Evolutionary conservation across 2,797 vertebrate genomes (phyloP).

Genomic region (Vireo griseus): DNA sequence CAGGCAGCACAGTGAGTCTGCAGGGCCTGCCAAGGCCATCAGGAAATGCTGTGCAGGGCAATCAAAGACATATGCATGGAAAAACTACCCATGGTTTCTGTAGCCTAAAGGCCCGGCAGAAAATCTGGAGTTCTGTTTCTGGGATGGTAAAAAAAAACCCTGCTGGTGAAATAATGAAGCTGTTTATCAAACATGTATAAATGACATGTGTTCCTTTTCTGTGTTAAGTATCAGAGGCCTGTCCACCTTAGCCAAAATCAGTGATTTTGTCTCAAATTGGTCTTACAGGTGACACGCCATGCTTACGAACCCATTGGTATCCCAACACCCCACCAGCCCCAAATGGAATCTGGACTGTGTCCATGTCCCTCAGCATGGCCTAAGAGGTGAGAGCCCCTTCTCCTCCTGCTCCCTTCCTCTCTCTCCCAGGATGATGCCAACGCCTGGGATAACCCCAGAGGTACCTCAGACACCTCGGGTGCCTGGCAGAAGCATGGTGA

Average conservation of each 20-base stretch:
- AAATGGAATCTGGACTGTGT: background rate
- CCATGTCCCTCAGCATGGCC: background rate
- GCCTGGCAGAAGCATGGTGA: background rate
- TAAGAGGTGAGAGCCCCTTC: background rate
- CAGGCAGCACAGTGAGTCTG: background rate
- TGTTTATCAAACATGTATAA: background rate
- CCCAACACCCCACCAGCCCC: background rate
- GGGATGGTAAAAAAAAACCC: background rate
- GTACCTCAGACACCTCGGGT: background rate
- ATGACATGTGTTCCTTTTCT: background rate
- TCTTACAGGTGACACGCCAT: rapidly evolving
- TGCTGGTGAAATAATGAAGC: background rate
- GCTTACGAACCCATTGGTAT: rapidly evolving
- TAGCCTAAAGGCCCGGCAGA: background rate
- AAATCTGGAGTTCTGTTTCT: background rate
- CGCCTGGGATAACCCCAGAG: background rate
- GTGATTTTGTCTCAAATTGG: background rate
- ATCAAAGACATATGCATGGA: background rate
- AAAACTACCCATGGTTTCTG: background rate
- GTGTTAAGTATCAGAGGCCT: background rate
- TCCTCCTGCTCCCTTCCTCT: background rate
- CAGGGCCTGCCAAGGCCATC: background rate
- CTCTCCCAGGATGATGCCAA: background rate
- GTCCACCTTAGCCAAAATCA: background rate
- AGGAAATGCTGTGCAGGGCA: background rate